phyloP scores from a whole-genome alignment of 2,888 invertebrate species.

The Nipponacmea schrenckii region DNA sequence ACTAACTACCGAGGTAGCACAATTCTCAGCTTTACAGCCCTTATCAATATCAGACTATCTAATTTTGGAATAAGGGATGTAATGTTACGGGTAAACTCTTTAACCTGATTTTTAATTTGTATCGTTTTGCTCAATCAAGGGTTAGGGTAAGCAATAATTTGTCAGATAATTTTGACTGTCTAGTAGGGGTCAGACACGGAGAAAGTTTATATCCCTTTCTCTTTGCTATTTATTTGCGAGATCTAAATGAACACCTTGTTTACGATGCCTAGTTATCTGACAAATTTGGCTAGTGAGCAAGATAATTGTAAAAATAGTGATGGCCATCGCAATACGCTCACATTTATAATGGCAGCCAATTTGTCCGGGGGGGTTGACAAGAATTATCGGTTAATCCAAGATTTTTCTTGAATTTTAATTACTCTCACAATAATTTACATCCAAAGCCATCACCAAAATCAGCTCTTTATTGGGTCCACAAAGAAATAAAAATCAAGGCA shows the following conservation, averaged over 20 bases:
- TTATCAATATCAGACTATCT: background rate
- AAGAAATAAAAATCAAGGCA: no score
- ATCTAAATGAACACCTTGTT: background rate
- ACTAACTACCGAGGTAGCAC: constrained; percentile 16
- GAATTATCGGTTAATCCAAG: background rate
- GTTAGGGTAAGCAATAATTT: background rate
- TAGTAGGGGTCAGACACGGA: background rate
- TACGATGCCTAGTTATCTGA: background rate
- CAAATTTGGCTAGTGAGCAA: no score
- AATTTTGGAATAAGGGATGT: background rate
- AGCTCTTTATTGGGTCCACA: no score
- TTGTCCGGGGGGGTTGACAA: background rate
- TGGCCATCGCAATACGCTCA: no score
- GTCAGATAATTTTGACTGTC: background rate
- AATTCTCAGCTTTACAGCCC: constrained; percentile 1
- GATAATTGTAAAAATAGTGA: no score
- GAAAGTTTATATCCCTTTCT: background rate
- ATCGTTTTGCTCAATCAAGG: background rate
- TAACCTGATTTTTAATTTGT: background rate
- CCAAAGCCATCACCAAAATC: constrained; percentile 23
- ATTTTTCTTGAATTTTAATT: constrained; percentile 11
- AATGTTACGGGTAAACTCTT: constrained; percentile 6
- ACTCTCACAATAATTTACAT: constrained; percentile 21
- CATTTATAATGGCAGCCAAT: no score
- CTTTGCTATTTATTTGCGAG: background rate